phyloP scores from a whole-genome alignment of 1,140 invertebrate genomes.

The Nymphalis io region DNA sequence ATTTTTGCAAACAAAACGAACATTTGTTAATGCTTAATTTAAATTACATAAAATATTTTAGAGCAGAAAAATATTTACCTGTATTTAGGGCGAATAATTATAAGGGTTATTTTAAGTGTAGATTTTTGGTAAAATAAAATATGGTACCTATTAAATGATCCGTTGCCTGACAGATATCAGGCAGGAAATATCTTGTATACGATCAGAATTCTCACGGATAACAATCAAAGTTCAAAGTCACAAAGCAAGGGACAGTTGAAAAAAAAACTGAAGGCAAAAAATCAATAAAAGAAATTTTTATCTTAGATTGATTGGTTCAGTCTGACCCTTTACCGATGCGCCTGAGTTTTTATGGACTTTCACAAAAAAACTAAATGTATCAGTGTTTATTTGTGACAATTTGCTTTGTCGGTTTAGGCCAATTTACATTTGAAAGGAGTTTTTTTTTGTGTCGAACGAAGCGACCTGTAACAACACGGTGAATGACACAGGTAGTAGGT shows the following conservation, averaged over 20 bases:
- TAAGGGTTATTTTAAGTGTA: neutral
- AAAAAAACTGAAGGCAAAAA: constrained; percentile 61
- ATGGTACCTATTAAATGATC: constrained; percentile 10
- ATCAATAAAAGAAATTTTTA: constrained; percentile 76
- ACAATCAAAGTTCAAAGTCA: constrained; percentile 66
- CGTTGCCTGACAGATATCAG: constrained; percentile 18
- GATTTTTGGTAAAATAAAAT: constrained; percentile 2
- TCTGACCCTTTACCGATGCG: constrained; percentile 76
- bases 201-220: constrained; percentile 72
- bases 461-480: constrained; percentile 76
- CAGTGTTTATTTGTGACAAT: constrained; percentile 81
- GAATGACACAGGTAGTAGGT: constrained; percentile 74
- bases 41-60: neutral
- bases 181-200: constrained; percentile 32
- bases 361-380: constrained; percentile 75
- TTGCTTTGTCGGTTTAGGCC: constrained; percentile 79
- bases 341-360: constrained; percentile 69
- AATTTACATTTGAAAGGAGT: constrained; percentile 78
- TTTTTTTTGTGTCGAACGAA: constrained; percentile 68
- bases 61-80: neutral
- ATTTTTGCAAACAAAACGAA: no score
- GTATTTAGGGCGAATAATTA: neutral
- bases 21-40: no score
- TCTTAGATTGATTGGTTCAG: constrained; percentile 77
- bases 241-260: constrained; percentile 48